Percentiles rank a stretch among this genome's conserved stretches.
phyloP scores from a whole-genome alignment of 2,113 vertebrate species.

The Smithornis capensis region DNA sequence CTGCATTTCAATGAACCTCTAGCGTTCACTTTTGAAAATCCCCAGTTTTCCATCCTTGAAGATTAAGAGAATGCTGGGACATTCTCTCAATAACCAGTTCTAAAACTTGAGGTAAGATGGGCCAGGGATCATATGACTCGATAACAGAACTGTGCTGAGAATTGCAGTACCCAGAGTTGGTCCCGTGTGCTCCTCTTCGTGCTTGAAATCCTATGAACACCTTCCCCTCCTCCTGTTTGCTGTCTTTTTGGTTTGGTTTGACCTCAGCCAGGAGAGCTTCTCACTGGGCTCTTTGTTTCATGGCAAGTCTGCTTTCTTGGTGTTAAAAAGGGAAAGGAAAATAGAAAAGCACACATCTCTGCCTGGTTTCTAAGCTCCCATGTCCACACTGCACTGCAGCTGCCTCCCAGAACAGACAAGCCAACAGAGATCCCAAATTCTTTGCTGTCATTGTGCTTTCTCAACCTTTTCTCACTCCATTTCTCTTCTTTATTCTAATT shows the following conservation, averaged over 20 bases:
- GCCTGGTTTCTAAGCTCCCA: background rate
- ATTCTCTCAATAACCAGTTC: too few relatives aligned
- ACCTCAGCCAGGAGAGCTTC: background rate
- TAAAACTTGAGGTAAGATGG: background rate
- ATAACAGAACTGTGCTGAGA: rapidly evolving
- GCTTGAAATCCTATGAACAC: background rate
- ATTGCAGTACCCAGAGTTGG: background rate
- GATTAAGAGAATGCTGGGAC: background rate
- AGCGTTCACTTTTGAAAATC: background rate
- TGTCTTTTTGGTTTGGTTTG: background rate
- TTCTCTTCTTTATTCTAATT: background rate
- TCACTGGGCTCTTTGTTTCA: background rate
- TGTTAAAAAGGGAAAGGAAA: constrained; percentile 2
- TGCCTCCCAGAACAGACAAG: background rate
- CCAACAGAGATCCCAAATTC: background rate
- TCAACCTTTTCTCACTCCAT: background rate
- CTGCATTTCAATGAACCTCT: background rate
- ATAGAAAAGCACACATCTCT: background rate
- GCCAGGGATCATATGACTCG: background rate
- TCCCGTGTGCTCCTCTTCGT: background rate
- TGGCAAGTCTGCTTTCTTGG: background rate
- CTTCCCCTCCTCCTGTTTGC: background rate
- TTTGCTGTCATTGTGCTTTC: background rate
- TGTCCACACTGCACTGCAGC: background rate
- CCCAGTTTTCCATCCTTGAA: background rate